phyloP scores from a whole-genome alignment of 1,140 invertebrate genomes.

The Sycophila sp. region DNA sequence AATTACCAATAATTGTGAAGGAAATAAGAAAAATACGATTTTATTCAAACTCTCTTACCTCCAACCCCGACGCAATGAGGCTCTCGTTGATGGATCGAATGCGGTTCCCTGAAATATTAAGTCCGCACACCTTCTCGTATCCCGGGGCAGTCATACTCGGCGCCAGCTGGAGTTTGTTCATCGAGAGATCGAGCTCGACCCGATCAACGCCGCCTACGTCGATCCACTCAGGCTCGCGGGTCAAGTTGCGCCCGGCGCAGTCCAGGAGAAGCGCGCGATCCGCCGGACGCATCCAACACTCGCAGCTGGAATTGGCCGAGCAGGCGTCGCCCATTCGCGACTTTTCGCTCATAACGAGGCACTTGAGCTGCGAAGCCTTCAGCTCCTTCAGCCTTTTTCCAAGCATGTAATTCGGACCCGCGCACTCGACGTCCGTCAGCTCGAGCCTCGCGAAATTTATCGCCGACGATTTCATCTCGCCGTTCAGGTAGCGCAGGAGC shows the following conservation, averaged over 20 bases:
- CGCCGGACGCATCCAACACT: conserved; percentile 28
- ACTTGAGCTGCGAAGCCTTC: background rate
- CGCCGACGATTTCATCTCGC: background rate
- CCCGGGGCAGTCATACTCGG: conserved; percentile 66
- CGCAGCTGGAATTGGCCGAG: background rate
- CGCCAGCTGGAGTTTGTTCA: conserved; percentile 68
- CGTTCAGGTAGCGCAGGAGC: conserved; percentile 2
- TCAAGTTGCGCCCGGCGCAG: conserved; percentile 71
- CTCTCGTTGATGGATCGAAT: conserved; percentile 1
- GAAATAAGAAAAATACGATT: too few relatives aligned
- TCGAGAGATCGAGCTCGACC: conserved; percentile 66
- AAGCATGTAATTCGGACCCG: background rate
- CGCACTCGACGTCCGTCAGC: background rate
- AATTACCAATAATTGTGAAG: too few relatives aligned
- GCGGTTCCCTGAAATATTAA: background rate
- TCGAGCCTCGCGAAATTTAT: background rate
- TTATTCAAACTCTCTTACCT: conserved; percentile 35
- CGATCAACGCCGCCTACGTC: conserved; percentile 66
- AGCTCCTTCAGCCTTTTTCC: background rate
- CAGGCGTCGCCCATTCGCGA: background rate
- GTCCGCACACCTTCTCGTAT: conserved; percentile 29
- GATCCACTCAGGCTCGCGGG: conserved; percentile 59
- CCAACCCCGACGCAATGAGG: background rate
- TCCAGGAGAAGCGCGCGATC: conserved; percentile 59
- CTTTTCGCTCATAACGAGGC: background rate